These are phyloP conservation scores for Salvelinus alpinus DNA, from an alignment of 2,113 vertebrate genomes.

Conservation along the genomic window DNA sequence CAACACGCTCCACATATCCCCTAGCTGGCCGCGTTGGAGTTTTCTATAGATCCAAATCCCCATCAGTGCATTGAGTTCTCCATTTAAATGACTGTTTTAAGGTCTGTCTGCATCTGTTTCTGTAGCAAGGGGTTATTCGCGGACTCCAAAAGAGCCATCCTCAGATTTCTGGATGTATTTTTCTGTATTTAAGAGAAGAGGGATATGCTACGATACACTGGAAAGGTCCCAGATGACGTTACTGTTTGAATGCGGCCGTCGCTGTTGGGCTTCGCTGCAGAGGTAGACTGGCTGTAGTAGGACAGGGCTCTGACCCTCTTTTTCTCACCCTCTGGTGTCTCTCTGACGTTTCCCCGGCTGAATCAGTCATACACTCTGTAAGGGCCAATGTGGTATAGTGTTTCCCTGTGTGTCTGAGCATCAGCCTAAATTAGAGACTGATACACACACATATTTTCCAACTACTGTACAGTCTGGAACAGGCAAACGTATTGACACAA, in stretches of 20 bases:
- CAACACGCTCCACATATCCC: slow-evolving; percentile 12
- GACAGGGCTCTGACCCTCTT: slow-evolving; percentile 26
- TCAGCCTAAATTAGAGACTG: slow-evolving; percentile 53
- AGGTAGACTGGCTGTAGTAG: slow-evolving; percentile 25
- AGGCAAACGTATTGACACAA: neutral
- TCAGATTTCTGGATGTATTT: slow-evolving; percentile 62
- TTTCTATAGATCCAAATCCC: slow-evolving; percentile 32
- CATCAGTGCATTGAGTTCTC: neutral
- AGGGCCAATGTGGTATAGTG: slow-evolving; percentile 19
- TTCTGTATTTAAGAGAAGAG: slow-evolving; percentile 44
- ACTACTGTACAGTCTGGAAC: neutral
- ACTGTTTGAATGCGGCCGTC: slow-evolving; percentile 20
- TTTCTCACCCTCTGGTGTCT: slow-evolving; percentile 35
- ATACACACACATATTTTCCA: slow-evolving; percentile 33
- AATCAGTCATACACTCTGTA: too few species aligned
- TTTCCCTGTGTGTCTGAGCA: slow-evolving; percentile 44
- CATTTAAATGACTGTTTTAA: slow-evolving; percentile 1
- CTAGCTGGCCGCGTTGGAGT: neutral
- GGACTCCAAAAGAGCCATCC: slow-evolving; percentile 44
- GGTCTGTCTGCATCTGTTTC: slow-evolving; percentile 47
- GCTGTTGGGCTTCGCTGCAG: neutral
- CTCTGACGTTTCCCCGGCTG: slow-evolving; percentile 7
- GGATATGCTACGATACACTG: slow-evolving; percentile 23
- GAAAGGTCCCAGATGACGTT: slow-evolving; percentile 20
- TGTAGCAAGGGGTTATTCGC: slow-evolving; percentile 44